These are phyloP conservation scores for Corythoichthys intestinalis DNA, from an alignment of 2,113 vertebrate species.

Conservation along the genomic window DNA sequence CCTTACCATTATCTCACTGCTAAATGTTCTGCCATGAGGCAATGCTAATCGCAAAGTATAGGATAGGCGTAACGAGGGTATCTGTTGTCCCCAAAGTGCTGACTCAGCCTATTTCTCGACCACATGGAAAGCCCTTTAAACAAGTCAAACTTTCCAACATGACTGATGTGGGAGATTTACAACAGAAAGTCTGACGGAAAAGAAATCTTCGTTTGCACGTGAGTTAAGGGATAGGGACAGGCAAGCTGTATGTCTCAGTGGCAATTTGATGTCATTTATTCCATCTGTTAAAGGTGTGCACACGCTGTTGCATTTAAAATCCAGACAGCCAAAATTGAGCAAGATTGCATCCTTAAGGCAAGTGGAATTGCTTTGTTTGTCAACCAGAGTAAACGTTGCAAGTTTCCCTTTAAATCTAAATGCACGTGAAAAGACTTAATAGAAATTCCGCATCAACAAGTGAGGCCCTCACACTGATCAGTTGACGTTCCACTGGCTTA, in stretches of 20 bases:
- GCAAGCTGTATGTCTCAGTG: conserved; percentile 21
- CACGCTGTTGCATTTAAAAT: conserved; percentile 47
- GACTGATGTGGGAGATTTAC: conserved; percentile 21
- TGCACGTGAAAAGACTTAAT: too few species aligned
- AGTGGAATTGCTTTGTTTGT: neutral
- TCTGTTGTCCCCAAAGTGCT: conserved; percentile 21
- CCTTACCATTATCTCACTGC: neutral
- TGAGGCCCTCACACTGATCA: neutral
- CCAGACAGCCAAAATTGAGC: conserved; percentile 35
- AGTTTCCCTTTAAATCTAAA: neutral
- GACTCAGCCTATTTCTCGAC: conserved; percentile 44
- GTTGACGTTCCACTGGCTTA: neutral
- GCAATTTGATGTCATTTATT: conserved; percentile 51
- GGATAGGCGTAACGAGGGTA: neutral
- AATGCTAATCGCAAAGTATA: conserved; percentile 21
- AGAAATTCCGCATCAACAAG: neutral
- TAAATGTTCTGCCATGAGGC: conserved; percentile 7
- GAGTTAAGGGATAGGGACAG: conserved; percentile 24
- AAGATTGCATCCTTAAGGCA: conserved; percentile 20
- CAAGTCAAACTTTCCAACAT: conserved; percentile 43
- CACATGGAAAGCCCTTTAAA: conserved; percentile 17
- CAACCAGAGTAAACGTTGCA: neutral
- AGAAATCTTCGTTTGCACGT: conserved; percentile 16
- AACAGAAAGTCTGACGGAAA: conserved; percentile 26
- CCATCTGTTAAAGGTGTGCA: conserved; percentile 41